A percentile compares a stretch with the other conserved stretches of the same genome.
Conservation (phyloP, 53 echinoderm and acorn worm genomes). For the Pentamera pediparva region DNA sequence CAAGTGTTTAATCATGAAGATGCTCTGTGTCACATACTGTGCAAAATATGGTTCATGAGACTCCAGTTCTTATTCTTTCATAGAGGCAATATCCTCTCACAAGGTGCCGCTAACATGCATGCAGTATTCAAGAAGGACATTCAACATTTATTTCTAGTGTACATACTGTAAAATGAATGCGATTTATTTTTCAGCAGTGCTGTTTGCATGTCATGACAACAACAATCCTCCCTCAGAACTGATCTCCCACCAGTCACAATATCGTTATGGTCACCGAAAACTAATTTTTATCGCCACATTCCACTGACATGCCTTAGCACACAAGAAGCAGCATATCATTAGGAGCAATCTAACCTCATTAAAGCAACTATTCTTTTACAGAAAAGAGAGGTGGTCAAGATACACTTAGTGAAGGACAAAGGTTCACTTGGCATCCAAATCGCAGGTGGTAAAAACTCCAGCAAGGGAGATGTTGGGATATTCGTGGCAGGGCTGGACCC, state of each 20-base stretch:
- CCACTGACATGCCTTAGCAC: background rate
- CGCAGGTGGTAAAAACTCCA: constrained; percentile 91
- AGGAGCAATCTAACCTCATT: background rate
- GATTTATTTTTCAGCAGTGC: no score
- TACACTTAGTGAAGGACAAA: constrained; percentile 92
- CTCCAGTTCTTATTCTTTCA: no score
- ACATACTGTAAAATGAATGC: no score
- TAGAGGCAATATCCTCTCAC: no score
- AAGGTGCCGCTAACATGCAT: no score
- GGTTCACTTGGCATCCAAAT: constrained; percentile 89
- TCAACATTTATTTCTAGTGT: no score
- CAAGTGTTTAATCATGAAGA: no score
- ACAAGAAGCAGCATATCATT: background rate
- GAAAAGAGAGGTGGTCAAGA: constrained; percentile 95
- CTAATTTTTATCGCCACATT: background rate
- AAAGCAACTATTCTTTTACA: constrained; percentile 8
- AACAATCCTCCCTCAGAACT: no score
- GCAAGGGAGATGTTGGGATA: constrained; percentile 95
- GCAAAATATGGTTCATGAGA: no score
- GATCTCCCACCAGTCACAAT: background rate
- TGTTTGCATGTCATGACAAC: no score
- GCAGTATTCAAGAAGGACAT: no score
- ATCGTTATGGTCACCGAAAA: background rate
- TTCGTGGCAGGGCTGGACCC: constrained; percentile 90
- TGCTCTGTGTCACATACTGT: no score